Evolutionary conservation across 2,888 invertebrate genomes (phyloP), one percentile per base, ranked within the genome.

Genomic region (Dasysyrphus tricinctus): DNA sequence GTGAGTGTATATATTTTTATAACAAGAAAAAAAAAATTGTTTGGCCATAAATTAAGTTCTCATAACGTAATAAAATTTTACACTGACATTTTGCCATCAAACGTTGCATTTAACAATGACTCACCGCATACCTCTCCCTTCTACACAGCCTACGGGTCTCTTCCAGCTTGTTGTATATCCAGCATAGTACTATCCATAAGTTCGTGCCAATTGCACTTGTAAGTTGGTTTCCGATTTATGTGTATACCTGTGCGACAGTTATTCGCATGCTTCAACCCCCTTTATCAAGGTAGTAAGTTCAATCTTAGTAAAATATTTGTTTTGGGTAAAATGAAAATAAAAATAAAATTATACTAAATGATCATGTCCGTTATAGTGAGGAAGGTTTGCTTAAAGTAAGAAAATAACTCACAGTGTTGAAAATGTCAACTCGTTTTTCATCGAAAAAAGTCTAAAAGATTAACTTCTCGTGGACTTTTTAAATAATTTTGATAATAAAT

Each of bases 21-120:
- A 73, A 44, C 49, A 65, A 57, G 47, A 76, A 80, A 54, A 54
- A 29, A 54, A 79, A 81, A 75, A 77, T 82, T 88, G 89, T 88
- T 87, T 89, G 89, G 90, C 89, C 89, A 91, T 91, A 92, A 92
- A 92, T 92, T 92, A 92, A 92, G 91, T 90, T 91, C 91, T 91
- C 91, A 91, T 91, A 92, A 91, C 90, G 90, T 91, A 90, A 92
- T 91, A 91, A 91, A 91, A 91, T 91, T 91, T 89, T 90, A 90
- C 90, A 90, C 90, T 90, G 92, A 91, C 91, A 90, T 91, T 90
- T 91, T 90, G 90, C 91, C 92, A 91, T 91, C 92, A 90, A 91
- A 86, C 82, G 75, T 81, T 81, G 78, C 82, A 81, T 81, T 86
- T 59, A 72, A 59, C 78, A 79, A 82, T 86, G 86, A 86, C 51